phyloP scores from a whole-genome alignment of 2,113 vertebrate genomes.

The Mus musculus region GRCm39 chr8:27807001-27807500 shows the following conservation, averaged over 20 bases:
- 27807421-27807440: neutral
- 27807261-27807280: neutral
- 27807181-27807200: neutral
- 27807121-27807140: neutral
- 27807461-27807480: fast-evolving
- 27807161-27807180: neutral
- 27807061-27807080: neutral
- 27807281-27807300: neutral
- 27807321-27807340: neutral
- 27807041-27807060: neutral
- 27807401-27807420: neutral
- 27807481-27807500: neutral
- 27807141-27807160: neutral
- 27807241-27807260: neutral
- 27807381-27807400: neutral
- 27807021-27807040: neutral
- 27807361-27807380: neutral
- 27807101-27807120: neutral
- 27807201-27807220: neutral
- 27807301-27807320: neutral
- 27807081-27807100: neutral
- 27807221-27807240: neutral
- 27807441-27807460: neutral
- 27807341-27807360: neutral
- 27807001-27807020: neutral